These are phyloP conservation scores for Nomada fabriciana DNA, from an alignment of 2,888 invertebrate genomes.

Conservation along the genomic window DNA sequence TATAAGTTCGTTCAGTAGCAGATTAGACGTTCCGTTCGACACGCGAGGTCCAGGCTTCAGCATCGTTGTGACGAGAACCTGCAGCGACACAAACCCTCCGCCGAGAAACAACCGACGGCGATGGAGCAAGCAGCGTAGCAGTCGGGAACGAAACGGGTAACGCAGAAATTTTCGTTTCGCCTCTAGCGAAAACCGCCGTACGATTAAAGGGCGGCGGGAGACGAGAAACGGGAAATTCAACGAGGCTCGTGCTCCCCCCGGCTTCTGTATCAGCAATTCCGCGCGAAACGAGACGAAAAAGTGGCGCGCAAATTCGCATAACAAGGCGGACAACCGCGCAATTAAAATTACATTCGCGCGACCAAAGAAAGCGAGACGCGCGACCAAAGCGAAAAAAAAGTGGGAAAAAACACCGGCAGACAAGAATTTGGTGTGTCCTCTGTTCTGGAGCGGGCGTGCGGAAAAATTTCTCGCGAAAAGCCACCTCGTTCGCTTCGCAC, in stretches of 20 bases:
- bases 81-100: constrained; percentile 10
- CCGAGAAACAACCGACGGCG: constrained; percentile 11
- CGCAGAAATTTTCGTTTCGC: constrained; percentile 32
- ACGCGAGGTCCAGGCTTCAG: background rate
- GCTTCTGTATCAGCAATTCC: constrained; percentile 27
- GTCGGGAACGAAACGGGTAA: background rate
- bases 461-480: constrained; percentile 47
- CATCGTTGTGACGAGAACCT: constrained; percentile 11
- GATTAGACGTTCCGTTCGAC: constrained; percentile 3
- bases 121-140: background rate
- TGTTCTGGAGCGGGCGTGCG: background rate
- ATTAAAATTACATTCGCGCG: constrained; percentile 61
- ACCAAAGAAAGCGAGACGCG: constrained; percentile 39
- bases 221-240: background rate
- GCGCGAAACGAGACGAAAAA: constrained; percentile 46
- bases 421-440: constrained; percentile 29
- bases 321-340: constrained; percentile 64
- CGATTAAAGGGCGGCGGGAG: background rate
- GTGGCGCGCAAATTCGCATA: constrained; percentile 53
- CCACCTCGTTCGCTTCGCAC: background rate
- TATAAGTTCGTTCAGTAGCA: background rate
- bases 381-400: constrained; percentile 30
- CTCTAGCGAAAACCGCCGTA: background rate
- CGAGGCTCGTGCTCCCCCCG: background rate
- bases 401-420: constrained; percentile 10